Conservation (phyloP, 2,797 vertebrate species). For the Rhabdomys pumilio region DNA sequence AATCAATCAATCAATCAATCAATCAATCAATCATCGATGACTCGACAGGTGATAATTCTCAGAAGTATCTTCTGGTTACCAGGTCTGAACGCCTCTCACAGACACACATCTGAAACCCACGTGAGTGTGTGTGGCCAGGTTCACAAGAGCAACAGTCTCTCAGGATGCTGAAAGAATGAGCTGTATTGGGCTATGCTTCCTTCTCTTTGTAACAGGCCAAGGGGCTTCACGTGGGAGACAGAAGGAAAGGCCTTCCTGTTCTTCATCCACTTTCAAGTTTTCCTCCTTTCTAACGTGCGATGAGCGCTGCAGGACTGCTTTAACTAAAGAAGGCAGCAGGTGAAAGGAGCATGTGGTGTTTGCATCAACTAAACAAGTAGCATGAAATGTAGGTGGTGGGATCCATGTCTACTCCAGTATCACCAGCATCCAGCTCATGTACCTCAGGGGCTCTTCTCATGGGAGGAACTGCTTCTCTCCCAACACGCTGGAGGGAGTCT, state of each 20-base stretch:
- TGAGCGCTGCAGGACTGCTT: neutral
- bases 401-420: neutral
- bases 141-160: neutral
- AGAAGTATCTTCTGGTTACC: neutral
- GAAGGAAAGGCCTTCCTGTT: neutral
- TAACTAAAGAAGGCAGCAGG: neutral
- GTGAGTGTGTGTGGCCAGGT: neutral
- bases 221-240: neutral
- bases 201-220: neutral
- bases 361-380: neutral
- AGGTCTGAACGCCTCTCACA: neutral
- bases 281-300: neutral
- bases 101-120: neutral
- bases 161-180: neutral
- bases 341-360: neutral
- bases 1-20: neutral
- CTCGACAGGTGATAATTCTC: neutral
- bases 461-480: neutral
- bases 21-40: too few relatives aligned
- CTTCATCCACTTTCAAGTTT: neutral
- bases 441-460: neutral
- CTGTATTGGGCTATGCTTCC: neutral
- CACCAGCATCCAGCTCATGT: neutral
- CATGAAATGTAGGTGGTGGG: neutral
- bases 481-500: neutral